Percentiles rank a stretch among this genome's conserved stretches.
phyloP scores from a whole-genome alignment of 1,140 invertebrate genomes.

The Aleiodes sp. region DNA sequence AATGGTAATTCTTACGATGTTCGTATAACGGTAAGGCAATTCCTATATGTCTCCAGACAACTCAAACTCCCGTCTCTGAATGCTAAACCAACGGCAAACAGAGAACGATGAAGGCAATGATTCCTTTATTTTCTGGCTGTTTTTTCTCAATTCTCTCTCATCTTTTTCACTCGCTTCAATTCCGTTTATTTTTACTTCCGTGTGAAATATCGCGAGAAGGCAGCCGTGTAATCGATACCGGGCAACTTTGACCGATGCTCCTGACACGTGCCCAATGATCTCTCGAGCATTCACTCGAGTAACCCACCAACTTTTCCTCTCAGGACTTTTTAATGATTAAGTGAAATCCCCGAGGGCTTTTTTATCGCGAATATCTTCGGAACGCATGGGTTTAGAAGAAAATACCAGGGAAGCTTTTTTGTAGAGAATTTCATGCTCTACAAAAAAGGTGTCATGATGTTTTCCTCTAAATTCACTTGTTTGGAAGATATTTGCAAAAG shows the following conservation, averaged over 20 bases:
- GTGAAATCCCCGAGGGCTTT: neutral
- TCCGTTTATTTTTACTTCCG: neutral
- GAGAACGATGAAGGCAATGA: neutral
- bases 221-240: conserved; percentile 25
- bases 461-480: no score
- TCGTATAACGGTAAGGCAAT: conserved; percentile 46
- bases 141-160: neutral
- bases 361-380: no score
- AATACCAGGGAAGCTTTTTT: no score
- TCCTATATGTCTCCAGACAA: neutral
- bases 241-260: conserved; percentile 33
- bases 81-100: conserved; percentile 36
- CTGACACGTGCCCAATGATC: conserved; percentile 33
- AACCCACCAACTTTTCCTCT: conserved; percentile 1
- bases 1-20: conserved; percentile 47
- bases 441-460: no score
- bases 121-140: neutral
- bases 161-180: neutral
- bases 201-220: conserved; percentile 12
- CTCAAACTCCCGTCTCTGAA: conserved; percentile 34
- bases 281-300: neutral
- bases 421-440: no score
- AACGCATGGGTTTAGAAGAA: no score
- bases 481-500: no score
- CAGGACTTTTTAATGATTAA: neutral